These are phyloP conservation scores for Aproaerema taeniolella DNA, from an alignment of 2,888 invertebrate species.

Conservation along the genomic window DNA sequence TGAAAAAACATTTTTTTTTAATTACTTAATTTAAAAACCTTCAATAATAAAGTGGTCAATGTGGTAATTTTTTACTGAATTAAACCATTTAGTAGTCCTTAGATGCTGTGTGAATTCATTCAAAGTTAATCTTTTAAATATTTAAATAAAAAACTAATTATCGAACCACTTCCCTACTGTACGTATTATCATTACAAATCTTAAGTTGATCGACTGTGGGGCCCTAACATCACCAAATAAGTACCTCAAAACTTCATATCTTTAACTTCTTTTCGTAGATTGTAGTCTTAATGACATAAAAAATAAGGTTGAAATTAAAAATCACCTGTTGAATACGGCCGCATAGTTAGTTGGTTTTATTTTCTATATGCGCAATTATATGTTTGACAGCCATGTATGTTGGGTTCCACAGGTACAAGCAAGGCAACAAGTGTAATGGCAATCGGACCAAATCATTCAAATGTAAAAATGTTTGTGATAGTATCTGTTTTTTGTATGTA, in stretches of 20 bases:
- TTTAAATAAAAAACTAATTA: conserved; percentile 53
- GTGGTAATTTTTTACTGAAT: too few species aligned
- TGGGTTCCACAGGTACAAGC: conserved; percentile 45
- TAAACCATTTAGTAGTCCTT: too few species aligned
- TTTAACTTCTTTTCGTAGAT: too few species aligned
- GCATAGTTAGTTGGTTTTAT: conserved; percentile 46
- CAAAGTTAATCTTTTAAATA: too few species aligned
- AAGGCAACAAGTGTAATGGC: conserved; percentile 42
- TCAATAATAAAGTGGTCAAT: too few species aligned
- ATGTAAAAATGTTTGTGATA: neutral
- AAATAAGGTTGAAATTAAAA: conserved; percentile 32
- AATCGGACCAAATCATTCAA: conserved; percentile 1
- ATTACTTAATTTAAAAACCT: too few species aligned
- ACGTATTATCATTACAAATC: conserved; percentile 56
- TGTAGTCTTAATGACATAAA: too few species aligned
- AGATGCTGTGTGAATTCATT: too few species aligned
- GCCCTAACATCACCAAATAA: conserved; percentile 48
- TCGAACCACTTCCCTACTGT: conserved; percentile 53
- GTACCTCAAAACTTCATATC: too few species aligned
- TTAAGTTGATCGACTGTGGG: conserved; percentile 62
- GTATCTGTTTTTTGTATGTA: too few species aligned
- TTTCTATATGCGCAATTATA: conserved; percentile 70
- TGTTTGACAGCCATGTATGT: conserved; percentile 64
- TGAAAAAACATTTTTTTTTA: too few species aligned
- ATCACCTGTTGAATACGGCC: conserved; percentile 21